Evolutionary conservation across 2,797 vertebrate genomes (phyloP).

Genomic region (Coracias cyanogaster): DNA sequence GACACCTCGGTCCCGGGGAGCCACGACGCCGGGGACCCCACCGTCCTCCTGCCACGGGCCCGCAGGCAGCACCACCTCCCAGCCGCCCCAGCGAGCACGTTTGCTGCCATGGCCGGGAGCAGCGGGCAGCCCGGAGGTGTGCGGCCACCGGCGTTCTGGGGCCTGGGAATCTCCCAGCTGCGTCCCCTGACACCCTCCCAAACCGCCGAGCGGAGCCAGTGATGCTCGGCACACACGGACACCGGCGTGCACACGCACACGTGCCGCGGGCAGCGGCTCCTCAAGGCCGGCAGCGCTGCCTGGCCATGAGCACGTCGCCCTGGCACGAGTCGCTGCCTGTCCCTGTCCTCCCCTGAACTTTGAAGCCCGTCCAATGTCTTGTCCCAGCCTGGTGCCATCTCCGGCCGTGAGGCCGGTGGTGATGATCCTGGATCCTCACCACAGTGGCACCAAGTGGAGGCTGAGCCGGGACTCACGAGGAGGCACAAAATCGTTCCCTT

Average conservation of each 20-base stretch:
- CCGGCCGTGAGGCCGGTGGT: rapidly evolving
- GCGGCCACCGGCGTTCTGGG: rapidly evolving
- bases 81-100: rapidly evolving
- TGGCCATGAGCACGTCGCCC: not conserved
- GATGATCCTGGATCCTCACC: not conserved
- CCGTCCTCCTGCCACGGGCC: not conserved
- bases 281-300: not conserved
- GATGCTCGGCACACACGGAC: rapidly evolving
- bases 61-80: rapidly evolving
- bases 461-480: not conserved
- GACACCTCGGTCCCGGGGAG: not conserved
- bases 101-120: rapidly evolving
- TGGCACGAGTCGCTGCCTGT: not conserved
- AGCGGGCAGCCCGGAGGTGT: rapidly evolving
- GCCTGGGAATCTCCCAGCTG: not conserved
- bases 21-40: rapidly evolving
- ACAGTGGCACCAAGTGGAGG: not conserved
- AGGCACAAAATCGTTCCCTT: not conserved
- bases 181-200: not conserved
- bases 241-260: rapidly evolving
- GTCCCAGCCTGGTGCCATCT: not conserved
- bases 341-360: not conserved
- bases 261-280: rapidly evolving
- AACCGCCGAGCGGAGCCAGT: rapidly evolving
- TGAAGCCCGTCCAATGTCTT: not conserved